These are phyloP conservation scores for Deroptyus accipitrinus DNA, from an alignment of 2,113 vertebrate species.

Conservation along the genomic window DNA sequence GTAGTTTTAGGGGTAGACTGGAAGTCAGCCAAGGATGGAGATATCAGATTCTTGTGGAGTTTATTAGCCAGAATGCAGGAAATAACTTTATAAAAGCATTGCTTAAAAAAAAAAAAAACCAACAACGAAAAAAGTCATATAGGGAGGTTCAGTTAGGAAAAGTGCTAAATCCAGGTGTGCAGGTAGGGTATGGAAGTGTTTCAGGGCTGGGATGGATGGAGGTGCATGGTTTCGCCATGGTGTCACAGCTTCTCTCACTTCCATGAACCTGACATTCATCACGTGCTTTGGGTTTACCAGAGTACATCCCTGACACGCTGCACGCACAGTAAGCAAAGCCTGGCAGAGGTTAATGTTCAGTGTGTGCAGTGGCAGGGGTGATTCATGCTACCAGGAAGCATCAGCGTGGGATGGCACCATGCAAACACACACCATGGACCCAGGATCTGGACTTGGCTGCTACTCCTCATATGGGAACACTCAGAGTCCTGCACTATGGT, in stretches of 20 bases:
- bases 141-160: neutral
- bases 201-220: neutral
- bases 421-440: no score
- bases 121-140: neutral
- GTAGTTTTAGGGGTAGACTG: neutral
- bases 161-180: neutral
- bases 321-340: neutral
- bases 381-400: neutral
- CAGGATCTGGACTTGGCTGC: neutral
- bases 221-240: fast-evolving
- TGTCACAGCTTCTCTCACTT: fast-evolving
- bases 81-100: fast-evolving
- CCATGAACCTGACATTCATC: neutral
- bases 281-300: neutral
- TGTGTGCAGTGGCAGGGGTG: fast-evolving
- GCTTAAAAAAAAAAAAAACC: neutral
- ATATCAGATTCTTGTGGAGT: neutral
- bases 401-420: fast-evolving
- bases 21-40: neutral
- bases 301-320: neutral
- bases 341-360: neutral
- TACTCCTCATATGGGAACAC: fast-evolving
- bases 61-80: neutral
- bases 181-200: fast-evolving
- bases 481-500: neutral